phyloP scores from a whole-genome alignment of 2,113 vertebrate species.

The Oryzias woworae region DNA sequence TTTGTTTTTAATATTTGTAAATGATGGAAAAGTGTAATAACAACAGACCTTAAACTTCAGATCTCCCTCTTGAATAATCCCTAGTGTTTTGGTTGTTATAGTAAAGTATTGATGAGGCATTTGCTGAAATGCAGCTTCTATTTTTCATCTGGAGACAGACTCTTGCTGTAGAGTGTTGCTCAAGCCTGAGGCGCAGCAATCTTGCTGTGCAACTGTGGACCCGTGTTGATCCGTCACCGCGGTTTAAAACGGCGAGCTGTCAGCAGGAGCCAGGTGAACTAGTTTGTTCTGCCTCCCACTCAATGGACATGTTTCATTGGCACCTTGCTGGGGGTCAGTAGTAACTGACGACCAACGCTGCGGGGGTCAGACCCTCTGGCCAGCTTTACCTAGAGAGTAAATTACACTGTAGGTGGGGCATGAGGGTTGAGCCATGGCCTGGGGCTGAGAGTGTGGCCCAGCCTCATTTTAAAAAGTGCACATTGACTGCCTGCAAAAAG shows the following conservation, averaged over 20 bases:
- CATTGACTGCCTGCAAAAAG: conserved; percentile 53
- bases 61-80: background rate
- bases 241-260: conserved; percentile 59
- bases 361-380: conserved; percentile 59
- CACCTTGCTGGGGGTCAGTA: conserved; percentile 68
- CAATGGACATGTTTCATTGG: conserved; percentile 71
- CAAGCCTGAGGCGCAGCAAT: conserved; percentile 31
- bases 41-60: too few relatives aligned
- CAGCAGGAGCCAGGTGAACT: conserved; percentile 61
- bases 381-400: conserved; percentile 61
- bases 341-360: conserved; percentile 61
- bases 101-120: background rate
- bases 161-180: conserved; percentile 19
- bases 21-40: too few relatives aligned
- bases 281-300: conserved; percentile 66
- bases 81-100: background rate
- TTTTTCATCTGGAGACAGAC: conserved; percentile 3
- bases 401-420: conserved; percentile 61
- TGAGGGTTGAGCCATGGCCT: conserved; percentile 43
- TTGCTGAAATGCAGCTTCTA: too few relatives aligned
- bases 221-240: conserved; percentile 44
- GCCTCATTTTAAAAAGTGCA: conserved; percentile 50
- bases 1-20: too few relatives aligned
- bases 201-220: conserved; percentile 41
- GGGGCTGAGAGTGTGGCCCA: conserved; percentile 50